A percentile compares a stretch with the other conserved stretches of the same genome.
These are phyloP conservation scores for Micrasema longulum DNA, from an alignment of 1,140 invertebrate species.

Conservation along the genomic window DNA sequence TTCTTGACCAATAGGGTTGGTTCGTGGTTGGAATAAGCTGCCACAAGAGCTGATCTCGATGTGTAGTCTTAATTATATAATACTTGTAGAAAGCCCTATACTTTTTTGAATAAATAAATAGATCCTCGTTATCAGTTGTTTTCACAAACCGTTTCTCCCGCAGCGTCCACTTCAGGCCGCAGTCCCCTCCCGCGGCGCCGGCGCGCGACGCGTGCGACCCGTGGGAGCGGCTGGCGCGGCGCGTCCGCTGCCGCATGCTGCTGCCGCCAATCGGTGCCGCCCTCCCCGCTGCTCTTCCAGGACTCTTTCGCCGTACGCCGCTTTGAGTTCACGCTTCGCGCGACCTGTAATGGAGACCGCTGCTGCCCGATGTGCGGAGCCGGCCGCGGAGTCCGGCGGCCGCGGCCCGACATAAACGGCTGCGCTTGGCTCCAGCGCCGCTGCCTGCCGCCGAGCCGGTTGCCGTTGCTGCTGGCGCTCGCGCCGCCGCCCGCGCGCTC, in stretches of 20 bases:
- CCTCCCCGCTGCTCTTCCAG: constrained; percentile 59
- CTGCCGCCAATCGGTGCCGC: constrained; percentile 57
- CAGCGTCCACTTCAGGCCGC: constrained; percentile 82
- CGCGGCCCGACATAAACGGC: constrained; percentile 10
- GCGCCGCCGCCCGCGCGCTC: background rate
- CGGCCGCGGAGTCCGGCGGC: background rate
- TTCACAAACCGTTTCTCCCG: too few species aligned
- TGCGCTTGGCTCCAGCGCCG: constrained; percentile 8
- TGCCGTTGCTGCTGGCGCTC: constrained; percentile 7
- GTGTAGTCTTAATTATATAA: too few species aligned
- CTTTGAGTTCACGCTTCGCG: constrained; percentile 65
- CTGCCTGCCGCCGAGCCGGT: background rate
- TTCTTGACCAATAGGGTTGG: too few species aligned
- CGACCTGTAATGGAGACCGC: constrained; percentile 59
- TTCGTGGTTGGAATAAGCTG: too few species aligned
- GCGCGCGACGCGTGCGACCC: constrained; percentile 59
- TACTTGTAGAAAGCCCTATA: too few species aligned
- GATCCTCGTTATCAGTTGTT: too few species aligned
- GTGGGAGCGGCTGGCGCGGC: constrained; percentile 67
- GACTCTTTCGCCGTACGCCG: constrained; percentile 64
- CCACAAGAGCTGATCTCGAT: too few species aligned
- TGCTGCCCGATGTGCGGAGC: constrained; percentile 51
- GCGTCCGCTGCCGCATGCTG: constrained; percentile 72
- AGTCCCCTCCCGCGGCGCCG: constrained; percentile 65
- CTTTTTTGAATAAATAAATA: too few species aligned